phyloP scores from a whole-genome alignment of 2,888 invertebrate genomes.

The Limenitis camilla region DNA sequence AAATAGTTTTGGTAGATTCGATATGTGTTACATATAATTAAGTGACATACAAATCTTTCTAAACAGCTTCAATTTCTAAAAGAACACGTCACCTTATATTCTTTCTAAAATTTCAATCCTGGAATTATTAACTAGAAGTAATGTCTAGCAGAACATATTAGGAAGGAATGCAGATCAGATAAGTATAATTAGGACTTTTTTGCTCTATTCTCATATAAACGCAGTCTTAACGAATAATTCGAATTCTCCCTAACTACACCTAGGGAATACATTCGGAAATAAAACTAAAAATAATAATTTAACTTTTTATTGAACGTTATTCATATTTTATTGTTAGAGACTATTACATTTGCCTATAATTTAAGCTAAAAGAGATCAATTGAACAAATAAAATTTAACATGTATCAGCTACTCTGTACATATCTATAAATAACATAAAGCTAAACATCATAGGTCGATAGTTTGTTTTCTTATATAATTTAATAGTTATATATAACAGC shows the following conservation, averaged over 20 bases:
- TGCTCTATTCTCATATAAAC: no score
- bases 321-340: slow-evolving; percentile 43
- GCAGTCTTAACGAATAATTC: no score
- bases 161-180: no score
- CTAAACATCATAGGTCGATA: slow-evolving; percentile 22
- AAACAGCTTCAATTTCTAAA: not conserved
- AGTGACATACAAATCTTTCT: not conserved
- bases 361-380: slow-evolving; percentile 51
- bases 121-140: no score
- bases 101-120: no score
- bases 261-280: slow-evolving; percentile 14
- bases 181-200: no score
- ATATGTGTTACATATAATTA: not conserved
- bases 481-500: slow-evolving; percentile 6
- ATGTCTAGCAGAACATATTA: no score
- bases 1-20: not conserved
- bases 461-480: slow-evolving; percentile 20
- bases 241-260: no score
- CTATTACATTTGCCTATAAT: slow-evolving; percentile 59
- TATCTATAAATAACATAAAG: slow-evolving; percentile 25
- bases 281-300: slow-evolving; percentile 46
- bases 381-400: slow-evolving; percentile 39
- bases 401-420: slow-evolving; percentile 33
- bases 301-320: slow-evolving; percentile 73
- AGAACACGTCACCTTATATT: no score